Percentiles rank a stretch among this genome's conserved stretches.
phyloP scores from a whole-genome alignment of 2,797 vertebrate species.

The Hippocampus kuda region DNA sequence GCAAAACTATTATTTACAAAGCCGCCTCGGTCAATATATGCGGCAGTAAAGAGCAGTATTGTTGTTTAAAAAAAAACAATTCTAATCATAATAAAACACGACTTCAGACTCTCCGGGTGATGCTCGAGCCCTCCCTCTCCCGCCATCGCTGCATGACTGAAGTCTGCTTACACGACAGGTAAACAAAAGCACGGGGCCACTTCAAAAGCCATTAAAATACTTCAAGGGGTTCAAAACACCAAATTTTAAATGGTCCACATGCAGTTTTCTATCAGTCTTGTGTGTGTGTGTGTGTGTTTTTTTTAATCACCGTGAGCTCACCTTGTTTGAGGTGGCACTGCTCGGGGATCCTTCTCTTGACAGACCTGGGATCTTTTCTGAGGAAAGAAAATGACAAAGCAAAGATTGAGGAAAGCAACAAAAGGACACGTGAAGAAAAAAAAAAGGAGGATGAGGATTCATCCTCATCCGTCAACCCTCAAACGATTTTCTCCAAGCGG shows the following conservation, averaged over 20 bases:
- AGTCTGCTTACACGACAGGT: constrained; percentile 53
- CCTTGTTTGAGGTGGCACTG: constrained; percentile 79
- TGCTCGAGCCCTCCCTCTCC: constrained; percentile 30
- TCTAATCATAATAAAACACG: not conserved
- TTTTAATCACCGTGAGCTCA: constrained; percentile 35
- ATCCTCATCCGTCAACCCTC: not conserved
- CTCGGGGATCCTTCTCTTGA: constrained; percentile 86
- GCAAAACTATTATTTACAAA: constrained; percentile 31
- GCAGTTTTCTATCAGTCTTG: constrained; percentile 23
- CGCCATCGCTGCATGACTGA: constrained; percentile 40
- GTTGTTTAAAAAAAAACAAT: not conserved
- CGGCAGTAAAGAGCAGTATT: not conserved
- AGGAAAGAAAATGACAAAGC: not conserved
- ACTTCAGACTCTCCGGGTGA: constrained; percentile 9
- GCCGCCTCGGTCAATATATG: constrained; percentile 5
- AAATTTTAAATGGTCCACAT: constrained; percentile 60
- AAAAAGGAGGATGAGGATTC: not conserved
- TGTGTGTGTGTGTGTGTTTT: no score
- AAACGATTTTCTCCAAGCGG: not conserved
- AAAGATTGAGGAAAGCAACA: not conserved
- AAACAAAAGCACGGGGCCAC: constrained; percentile 56
- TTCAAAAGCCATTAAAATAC: constrained; percentile 65
- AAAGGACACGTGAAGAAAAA: not conserved
- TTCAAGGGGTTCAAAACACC: constrained; percentile 44
- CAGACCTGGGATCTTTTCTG: constrained; percentile 78